These are phyloP conservation scores for Vulpes vulpes DNA, from an alignment of 2,113 vertebrate species.

Conservation along the genomic window DNA sequence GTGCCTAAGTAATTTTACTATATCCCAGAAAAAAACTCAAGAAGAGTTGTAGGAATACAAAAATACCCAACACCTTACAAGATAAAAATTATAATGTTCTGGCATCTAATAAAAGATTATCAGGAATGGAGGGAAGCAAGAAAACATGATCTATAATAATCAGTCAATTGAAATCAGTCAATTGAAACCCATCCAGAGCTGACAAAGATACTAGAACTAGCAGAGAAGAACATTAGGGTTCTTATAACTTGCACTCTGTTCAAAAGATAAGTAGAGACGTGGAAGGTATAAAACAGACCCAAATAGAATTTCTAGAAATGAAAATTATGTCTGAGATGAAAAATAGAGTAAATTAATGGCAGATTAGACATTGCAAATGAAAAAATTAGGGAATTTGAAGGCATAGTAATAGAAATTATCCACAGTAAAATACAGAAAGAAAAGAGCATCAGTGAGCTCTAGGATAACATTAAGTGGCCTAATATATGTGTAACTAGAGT, in stretches of 20 bases:
- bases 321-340: constrained; percentile 11
- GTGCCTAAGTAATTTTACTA: neutral
- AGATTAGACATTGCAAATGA: neutral
- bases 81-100: neutral
- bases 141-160: neutral
- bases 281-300: neutral
- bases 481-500: neutral
- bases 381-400: neutral
- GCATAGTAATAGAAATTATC: neutral
- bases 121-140: neutral
- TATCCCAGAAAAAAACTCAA: neutral
- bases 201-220: neutral
- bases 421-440: neutral
- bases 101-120: neutral
- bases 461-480: neutral
- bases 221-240: neutral
- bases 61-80: neutral
- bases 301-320: neutral
- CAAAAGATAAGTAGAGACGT: neutral
- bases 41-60: neutral
- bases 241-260: neutral
- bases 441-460: neutral
- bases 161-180: neutral
- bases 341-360: neutral
- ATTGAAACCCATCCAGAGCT: neutral